Conservation (phyloP, 2,797 vertebrate species). For the Diplodus sargus region DNA sequence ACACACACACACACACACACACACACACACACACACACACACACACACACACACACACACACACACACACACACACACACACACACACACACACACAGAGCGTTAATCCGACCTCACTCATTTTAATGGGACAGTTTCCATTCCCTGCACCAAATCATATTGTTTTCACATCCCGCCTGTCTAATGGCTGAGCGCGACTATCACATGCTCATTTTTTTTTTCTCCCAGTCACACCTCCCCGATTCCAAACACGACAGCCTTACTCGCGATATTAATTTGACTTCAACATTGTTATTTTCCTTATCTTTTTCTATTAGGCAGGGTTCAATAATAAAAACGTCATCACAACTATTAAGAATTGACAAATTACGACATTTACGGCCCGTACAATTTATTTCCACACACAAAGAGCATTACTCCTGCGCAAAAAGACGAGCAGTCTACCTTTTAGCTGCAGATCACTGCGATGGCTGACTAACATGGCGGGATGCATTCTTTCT, state of each 20-base stretch:
- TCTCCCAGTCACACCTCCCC: conserved; percentile 34
- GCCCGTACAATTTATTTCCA: conserved; percentile 64
- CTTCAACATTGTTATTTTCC: conserved; percentile 70
- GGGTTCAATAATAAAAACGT: conserved; percentile 80
- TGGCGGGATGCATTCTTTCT: background rate
- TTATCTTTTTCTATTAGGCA: conserved; percentile 79
- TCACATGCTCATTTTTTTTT: conserved; percentile 44
- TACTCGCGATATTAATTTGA: conserved; percentile 68
- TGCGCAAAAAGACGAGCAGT: conserved; percentile 42
- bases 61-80: conserved; percentile 11
- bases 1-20: conserved; percentile 8
- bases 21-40: conserved; percentile 14
- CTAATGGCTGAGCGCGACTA: conserved; percentile 27
- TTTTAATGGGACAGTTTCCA: conserved; percentile 77
- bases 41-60: conserved; percentile 16
- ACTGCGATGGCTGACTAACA: conserved; percentile 19
- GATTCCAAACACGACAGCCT: conserved; percentile 47
- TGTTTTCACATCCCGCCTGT: conserved; percentile 61
- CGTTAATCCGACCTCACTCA: conserved; percentile 71
- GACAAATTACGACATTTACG: conserved; percentile 78
- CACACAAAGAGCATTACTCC: conserved; percentile 70
- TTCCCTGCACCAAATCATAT: conserved; percentile 57
- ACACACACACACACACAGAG: conserved; percentile 6
- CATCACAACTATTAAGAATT: conserved; percentile 69
- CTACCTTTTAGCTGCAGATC: conserved; percentile 25